Evolutionary conservation across 2,113 vertebrate genomes (phyloP).

Genomic region (Caloenas nicobarica): DNA sequence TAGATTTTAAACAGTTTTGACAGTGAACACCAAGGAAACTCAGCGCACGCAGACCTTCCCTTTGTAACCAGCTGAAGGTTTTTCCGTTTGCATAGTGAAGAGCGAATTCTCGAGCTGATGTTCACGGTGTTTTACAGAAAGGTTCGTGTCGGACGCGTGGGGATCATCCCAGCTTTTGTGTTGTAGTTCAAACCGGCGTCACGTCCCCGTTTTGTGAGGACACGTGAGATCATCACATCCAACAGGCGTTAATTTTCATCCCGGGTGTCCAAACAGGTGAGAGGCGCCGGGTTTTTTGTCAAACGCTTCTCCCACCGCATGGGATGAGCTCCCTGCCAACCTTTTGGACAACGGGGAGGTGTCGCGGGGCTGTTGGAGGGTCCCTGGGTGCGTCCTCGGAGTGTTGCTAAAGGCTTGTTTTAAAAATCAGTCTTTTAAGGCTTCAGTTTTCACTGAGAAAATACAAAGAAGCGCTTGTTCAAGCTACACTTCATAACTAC

Average conservation of each 20-base stretch:
- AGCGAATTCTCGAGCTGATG: background rate
- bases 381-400: background rate
- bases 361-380: background rate
- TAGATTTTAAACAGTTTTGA: background rate
- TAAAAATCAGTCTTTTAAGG: conserved; percentile 43
- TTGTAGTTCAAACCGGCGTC: accelerated
- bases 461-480: background rate
- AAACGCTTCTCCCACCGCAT: accelerated
- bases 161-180: background rate
- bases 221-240: accelerated
- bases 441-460: background rate
- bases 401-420: background rate
- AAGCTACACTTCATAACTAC: background rate
- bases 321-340: background rate
- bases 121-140: background rate
- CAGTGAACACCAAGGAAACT: background rate
- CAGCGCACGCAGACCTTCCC: background rate
- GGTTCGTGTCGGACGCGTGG: accelerated
- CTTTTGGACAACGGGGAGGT: accelerated
- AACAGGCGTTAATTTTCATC: accelerated
- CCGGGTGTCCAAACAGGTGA: accelerated
- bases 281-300: background rate
- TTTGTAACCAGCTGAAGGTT: background rate
- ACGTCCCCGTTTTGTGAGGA: background rate
- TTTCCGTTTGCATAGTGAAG: conserved; percentile 48